Percentiles rank a stretch among this genome's conserved stretches.
Evolutionary conservation across 2,797 vertebrate genomes (phyloP).

Genomic region (Mormyrus hasselquistii): DNA sequence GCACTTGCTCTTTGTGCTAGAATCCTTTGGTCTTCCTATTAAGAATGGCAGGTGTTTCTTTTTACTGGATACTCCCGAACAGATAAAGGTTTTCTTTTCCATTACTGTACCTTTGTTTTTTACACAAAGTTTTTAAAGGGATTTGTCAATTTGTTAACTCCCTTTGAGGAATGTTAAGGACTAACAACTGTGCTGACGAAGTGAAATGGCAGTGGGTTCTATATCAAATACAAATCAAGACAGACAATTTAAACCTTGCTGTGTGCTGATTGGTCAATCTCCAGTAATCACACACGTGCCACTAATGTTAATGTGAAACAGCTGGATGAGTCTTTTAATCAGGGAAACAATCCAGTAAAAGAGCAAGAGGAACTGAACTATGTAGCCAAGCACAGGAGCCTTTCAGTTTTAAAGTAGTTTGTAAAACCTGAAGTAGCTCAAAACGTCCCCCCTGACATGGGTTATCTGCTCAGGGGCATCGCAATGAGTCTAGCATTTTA

Average conservation of each 20-base stretch:
- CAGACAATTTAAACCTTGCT: not conserved
- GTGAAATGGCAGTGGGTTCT: not conserved
- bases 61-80: not conserved
- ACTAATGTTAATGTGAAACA: not conserved
- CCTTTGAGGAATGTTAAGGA: not conserved
- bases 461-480: not conserved
- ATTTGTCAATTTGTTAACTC: not conserved
- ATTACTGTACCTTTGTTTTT: not conserved
- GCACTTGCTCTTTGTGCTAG: not conserved
- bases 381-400: not conserved
- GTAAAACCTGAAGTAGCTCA: not conserved
- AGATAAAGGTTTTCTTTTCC: not conserved
- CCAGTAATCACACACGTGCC: not conserved
- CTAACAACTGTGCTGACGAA: not conserved
- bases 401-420: not conserved
- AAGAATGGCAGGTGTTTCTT: not conserved
- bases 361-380: not conserved
- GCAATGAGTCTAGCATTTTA: not conserved
- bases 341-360: not conserved
- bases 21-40: not conserved
- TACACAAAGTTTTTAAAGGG: not conserved
- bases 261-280: not conserved
- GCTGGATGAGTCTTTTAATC: not conserved
- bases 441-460: not conserved
- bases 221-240: not conserved